A percentile compares a stretch with the other conserved stretches of the same genome.
Conservation (phyloP, 1,140 invertebrate species). For the Dryas iulia region DNA sequence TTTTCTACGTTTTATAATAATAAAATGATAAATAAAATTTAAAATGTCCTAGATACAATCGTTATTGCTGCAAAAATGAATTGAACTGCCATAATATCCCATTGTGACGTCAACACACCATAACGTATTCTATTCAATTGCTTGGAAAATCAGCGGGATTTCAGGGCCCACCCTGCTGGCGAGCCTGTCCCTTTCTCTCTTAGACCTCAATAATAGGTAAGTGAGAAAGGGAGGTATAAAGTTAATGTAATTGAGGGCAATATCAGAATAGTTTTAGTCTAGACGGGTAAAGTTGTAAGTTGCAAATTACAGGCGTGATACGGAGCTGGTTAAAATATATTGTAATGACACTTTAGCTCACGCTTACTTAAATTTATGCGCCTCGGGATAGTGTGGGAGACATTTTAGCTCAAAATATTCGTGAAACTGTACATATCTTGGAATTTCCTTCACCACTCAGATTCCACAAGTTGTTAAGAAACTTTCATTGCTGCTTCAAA, state of each 20-base stretch:
- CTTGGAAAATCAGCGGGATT: conserved; percentile 75
- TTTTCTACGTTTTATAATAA: too few species aligned
- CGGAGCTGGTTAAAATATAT: conserved; percentile 67
- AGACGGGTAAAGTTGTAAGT: conserved; percentile 73
- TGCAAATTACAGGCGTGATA: conserved; percentile 66
- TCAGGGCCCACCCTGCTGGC: conserved; percentile 56
- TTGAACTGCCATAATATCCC: conserved; percentile 37
- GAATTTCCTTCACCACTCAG: conserved; percentile 21
- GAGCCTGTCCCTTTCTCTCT: conserved; percentile 42
- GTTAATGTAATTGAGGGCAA: conserved; percentile 74
- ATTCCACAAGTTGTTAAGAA: conserved; percentile 27
- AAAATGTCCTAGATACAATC: neutral
- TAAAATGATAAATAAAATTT: neutral
- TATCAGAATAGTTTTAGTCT: conserved; percentile 77
- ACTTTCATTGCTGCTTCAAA: conserved; percentile 16
- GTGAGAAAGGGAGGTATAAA: conserved; percentile 46
- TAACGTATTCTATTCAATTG: conserved; percentile 78
- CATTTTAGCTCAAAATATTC: conserved; percentile 47
- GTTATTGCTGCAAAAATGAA: conserved; percentile 28
- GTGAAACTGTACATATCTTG: conserved; percentile 27
- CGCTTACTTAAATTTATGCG: conserved; percentile 67
- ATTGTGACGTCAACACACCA: conserved; percentile 59
- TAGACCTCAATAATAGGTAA: conserved; percentile 14
- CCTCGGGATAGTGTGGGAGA: conserved; percentile 44
- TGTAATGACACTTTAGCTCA: conserved; percentile 61